Base-by-base conservation (phyloP, 2,888 invertebrate species). In the Drosophila melanocephala region DNA sequence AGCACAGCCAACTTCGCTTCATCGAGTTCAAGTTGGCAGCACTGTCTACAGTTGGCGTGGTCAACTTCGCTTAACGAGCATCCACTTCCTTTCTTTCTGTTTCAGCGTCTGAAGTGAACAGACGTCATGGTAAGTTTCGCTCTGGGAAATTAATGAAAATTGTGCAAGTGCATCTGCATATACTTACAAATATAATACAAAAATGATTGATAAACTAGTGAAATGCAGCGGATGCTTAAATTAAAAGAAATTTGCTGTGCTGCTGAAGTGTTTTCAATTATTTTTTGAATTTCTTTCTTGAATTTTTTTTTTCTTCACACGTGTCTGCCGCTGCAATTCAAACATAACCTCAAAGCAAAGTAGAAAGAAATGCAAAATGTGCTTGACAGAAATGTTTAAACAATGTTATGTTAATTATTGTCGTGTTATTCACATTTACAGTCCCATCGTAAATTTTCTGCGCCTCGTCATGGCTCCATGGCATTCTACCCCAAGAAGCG, bases 391-490 rank as follows among this genome's bases (percentile, higher is more conserved):
- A 50, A 52, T 9, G 30, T 35, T 35, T 28, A 42, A 32, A 35
- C 33, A 47, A 44, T 6, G 9, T 35, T 32, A 1, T 9, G 7
- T 16, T 47, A 26, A 47, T 16, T 1, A 9, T 22, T 9, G 7
- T 14, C 6, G 6, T 51, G 51, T 14, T 69, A 30, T 39, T n/a
- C 30, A 33, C 61, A 42, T 57, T 72, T 69, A 44, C 94, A 99
- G 99, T 99, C 99, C 95, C 99, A 99, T 95, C 96, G 99, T 94
- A 99, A 99, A 94, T 99, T 99, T 94, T 99, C 99, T 93, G 99
- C 99, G 53, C 99, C 99, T 91, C 97, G 99, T 90, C 99, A 99
- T 96, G 99, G 99, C 92, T 99, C 99, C 67, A 98, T 99, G 98
- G 99, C 99, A 90, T 99, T 99, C 96, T 97, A 99, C 94, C 99